These are phyloP conservation scores for Bothrops jararaca DNA, from an alignment of 2,113 vertebrate species.

Conservation along the genomic window DNA sequence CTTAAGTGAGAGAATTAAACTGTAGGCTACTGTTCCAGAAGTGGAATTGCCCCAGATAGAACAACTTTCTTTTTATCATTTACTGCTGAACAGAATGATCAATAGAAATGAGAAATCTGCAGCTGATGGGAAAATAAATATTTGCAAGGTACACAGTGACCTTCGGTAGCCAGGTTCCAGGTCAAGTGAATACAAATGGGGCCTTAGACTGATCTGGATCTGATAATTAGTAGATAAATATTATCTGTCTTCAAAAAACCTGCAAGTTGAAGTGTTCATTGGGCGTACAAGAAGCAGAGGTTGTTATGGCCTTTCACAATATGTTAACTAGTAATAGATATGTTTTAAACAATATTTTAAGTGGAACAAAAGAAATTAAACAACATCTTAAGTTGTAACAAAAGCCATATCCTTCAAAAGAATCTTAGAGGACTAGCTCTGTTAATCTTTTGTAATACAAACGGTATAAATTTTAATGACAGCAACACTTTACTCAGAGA, in stretches of 20 bases:
- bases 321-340: constrained; percentile 22
- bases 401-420: background rate
- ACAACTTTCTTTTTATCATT: constrained; percentile 6
- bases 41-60: constrained; percentile 24
- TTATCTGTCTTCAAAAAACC: constrained; percentile 9
- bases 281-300: background rate
- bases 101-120: constrained; percentile 19
- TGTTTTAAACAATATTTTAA: background rate
- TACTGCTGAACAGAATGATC: constrained; percentile 29
- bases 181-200: constrained; percentile 13
- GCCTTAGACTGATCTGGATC: constrained; percentile 12
- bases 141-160: constrained; percentile 3
- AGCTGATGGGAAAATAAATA: constrained; percentile 28
- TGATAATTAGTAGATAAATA: constrained; percentile 17
- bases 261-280: constrained; percentile 32
- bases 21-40: background rate
- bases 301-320: background rate
- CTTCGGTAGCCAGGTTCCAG: constrained; percentile 21
- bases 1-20: constrained; percentile 24
- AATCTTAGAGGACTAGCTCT: no score
- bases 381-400: no score
- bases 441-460: background rate
- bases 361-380: background rate
- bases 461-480: background rate
- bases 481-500: background rate